phyloP scores from a whole-genome alignment of 2,113 vertebrate genomes.

The Macaca fascicularis region DNA sequence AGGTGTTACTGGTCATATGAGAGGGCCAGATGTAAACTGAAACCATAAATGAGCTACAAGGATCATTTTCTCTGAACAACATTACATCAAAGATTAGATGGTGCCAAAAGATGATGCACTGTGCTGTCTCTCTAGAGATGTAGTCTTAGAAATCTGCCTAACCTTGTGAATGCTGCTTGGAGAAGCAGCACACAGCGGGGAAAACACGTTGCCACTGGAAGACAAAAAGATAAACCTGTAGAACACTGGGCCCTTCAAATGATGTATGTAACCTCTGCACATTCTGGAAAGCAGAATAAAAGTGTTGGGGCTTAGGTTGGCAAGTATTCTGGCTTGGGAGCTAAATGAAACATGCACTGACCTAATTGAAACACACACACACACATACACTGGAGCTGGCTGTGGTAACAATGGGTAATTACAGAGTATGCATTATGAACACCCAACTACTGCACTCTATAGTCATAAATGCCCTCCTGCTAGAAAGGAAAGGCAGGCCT shows the following conservation, averaged over 20 bases:
- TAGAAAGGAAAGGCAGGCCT: neutral
- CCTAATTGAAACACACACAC: neutral
- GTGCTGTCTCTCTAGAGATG: conserved; percentile 18
- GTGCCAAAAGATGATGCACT: conserved; percentile 38
- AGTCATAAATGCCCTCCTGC: neutral
- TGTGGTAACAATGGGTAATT: neutral
- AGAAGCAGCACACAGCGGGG: neutral
- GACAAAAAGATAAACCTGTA: neutral
- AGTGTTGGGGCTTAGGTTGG: neutral
- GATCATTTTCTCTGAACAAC: conserved; percentile 59
- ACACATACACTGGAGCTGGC: neutral
- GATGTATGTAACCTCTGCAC: neutral
- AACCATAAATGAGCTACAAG: conserved; percentile 64
- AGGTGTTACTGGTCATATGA: conserved; percentile 34
- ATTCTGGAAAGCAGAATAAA: conserved; percentile 4
- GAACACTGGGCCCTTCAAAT: neutral
- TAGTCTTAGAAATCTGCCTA: neutral
- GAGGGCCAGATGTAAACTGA: conserved; percentile 46
- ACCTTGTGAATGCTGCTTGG: neutral
- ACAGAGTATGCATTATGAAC: neutral
- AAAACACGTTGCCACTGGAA: neutral
- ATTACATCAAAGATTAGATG: conserved; percentile 55
- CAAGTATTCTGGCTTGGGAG: conserved; percentile 17
- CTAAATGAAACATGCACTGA: neutral
- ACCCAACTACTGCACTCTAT: neutral